These are phyloP conservation scores for Enteromius mattozi DNA, from an alignment of 2,797 vertebrate genomes.

Conservation along the genomic window DNA sequence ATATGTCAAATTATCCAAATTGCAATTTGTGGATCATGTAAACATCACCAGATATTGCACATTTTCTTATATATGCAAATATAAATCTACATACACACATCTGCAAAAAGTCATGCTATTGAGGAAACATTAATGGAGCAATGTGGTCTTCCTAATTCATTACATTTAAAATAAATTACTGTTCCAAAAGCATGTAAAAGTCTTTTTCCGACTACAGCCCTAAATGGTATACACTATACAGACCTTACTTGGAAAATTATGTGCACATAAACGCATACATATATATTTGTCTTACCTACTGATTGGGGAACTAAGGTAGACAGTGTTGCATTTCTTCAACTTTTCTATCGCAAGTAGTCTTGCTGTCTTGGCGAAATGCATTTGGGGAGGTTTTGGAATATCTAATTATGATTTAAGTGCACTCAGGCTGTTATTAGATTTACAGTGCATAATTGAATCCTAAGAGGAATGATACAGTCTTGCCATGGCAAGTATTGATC, in stretches of 20 bases:
- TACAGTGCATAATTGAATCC: constrained; percentile 74
- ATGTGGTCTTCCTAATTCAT: background rate
- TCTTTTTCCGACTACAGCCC: background rate
- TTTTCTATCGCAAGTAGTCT: constrained; percentile 29
- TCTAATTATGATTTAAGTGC: constrained; percentile 66
- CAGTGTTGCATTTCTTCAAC: constrained; percentile 4
- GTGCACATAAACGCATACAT: background rate
- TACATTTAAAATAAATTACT: background rate
- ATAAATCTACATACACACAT: background rate
- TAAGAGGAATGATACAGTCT: constrained; percentile 74
- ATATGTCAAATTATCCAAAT: background rate
- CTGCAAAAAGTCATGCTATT: background rate
- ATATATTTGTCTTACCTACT: background rate
- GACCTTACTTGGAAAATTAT: background rate
- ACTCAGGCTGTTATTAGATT: constrained; percentile 78
- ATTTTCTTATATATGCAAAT: background rate
- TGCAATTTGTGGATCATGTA: background rate
- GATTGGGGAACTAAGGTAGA: background rate
- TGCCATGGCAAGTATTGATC: constrained; percentile 76
- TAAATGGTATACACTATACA: background rate
- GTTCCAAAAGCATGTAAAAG: background rate
- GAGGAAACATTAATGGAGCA: background rate
- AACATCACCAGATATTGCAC: background rate
- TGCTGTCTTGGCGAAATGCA: constrained; percentile 47
- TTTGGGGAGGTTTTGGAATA: constrained; percentile 52